Conservation (phyloP, 1,140 invertebrate species). For the Scaptomyza pallida region DNA sequence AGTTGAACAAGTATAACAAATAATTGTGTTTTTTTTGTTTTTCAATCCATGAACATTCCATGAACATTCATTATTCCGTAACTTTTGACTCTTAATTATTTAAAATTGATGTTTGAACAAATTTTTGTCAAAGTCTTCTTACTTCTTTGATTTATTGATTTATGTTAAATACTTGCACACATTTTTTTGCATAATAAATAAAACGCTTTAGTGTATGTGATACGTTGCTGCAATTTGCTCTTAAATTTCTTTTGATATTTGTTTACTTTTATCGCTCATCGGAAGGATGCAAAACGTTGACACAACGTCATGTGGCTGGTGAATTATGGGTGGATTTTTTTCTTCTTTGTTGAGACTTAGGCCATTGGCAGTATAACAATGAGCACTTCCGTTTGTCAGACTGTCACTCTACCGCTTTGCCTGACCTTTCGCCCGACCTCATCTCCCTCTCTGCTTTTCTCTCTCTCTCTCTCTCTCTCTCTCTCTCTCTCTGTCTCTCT, state of each 20-base stretch:
- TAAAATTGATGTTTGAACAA: no score
- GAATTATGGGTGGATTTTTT: constrained; percentile 63
- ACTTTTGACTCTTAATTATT: no score
- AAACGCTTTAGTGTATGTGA: neutral
- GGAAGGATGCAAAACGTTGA: constrained; percentile 72
- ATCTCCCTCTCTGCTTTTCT: neutral
- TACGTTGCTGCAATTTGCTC: neutral
- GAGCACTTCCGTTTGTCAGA: constrained; percentile 61
- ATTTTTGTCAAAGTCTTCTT: no score
- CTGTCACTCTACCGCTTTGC: constrained; percentile 2
- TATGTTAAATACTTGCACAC: no score
- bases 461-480: neutral
- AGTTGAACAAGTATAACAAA: no score
- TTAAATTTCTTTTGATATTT: constrained; percentile 10
- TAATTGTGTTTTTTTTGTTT: no score
- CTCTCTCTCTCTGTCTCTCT: neutral
- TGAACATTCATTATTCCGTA: no score
- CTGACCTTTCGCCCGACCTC: neutral
- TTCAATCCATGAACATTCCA: no score
- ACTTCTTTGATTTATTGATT: no score
- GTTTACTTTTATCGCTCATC: constrained; percentile 37
- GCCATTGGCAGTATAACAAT: constrained; percentile 73
- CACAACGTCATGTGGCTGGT: constrained; percentile 66
- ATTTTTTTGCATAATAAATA: neutral
- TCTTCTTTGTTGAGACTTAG: constrained; percentile 35